Conservation (phyloP, 1,140 invertebrate species). For the Neuroterus valhalla region DNA sequence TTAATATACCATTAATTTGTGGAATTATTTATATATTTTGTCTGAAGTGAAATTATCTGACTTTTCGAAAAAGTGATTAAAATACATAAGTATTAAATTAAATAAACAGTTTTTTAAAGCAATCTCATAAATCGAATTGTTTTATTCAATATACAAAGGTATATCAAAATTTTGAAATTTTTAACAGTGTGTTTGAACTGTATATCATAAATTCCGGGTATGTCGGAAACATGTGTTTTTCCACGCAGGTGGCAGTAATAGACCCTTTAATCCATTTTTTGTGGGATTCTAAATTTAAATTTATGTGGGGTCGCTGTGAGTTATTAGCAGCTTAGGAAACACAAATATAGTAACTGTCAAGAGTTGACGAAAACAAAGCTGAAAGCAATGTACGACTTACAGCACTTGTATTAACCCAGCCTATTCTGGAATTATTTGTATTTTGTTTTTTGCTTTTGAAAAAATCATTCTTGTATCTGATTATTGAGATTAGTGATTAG, state of each 20-base stretch:
- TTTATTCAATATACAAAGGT: too few relatives aligned
- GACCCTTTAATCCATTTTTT: conserved; percentile 15
- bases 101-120: too few relatives aligned
- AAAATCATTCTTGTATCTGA: neutral
- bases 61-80: too few relatives aligned
- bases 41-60: too few relatives aligned
- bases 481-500: too few relatives aligned
- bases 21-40: too few relatives aligned
- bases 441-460: neutral
- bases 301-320: neutral
- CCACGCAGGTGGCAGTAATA: neutral
- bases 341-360: conserved; percentile 6
- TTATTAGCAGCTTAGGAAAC: neutral
- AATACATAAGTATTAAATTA: too few relatives aligned
- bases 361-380: neutral
- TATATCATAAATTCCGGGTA: neutral
- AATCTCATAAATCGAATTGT: too few relatives aligned
- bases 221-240: neutral
- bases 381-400: neutral
- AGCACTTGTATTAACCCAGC: neutral
- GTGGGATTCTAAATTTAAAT: conserved; percentile 21
- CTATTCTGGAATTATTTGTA: neutral
- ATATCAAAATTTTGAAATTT: too few relatives aligned
- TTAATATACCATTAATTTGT: too few relatives aligned
- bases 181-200: too few relatives aligned